These are phyloP conservation scores for Erpobdella octoculata DNA, from an alignment of 2,888 invertebrate genomes.

Conservation along the genomic window DNA sequence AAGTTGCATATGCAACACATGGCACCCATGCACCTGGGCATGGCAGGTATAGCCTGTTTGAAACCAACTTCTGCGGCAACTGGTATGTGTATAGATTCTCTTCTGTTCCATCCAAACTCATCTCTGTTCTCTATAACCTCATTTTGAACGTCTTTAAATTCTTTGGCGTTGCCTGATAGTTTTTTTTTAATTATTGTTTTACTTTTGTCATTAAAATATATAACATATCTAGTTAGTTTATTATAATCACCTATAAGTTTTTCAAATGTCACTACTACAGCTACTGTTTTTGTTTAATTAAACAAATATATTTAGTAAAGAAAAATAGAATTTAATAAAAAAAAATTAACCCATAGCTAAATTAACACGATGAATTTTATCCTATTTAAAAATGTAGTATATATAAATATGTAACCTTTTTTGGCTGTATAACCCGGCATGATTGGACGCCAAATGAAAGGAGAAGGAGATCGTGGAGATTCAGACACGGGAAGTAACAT, in stretches of 20 bases:
- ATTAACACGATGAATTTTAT: too few species aligned
- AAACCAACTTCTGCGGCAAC: constrained; percentile 19
- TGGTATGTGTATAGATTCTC: not conserved
- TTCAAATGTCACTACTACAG: too few species aligned
- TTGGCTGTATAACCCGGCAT: constrained; percentile 18
- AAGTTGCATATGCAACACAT: constrained; percentile 45
- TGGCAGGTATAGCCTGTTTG: constrained; percentile 42
- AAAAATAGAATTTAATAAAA: not conserved
- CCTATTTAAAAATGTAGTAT: too few species aligned
- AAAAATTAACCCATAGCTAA: not conserved
- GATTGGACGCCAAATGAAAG: constrained; percentile 26
- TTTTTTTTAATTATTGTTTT: too few species aligned
- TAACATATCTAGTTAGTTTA: too few species aligned
- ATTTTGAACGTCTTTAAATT: not conserved
- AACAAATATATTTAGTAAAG: too few species aligned
- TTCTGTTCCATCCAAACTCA: not conserved
- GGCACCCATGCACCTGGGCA: constrained; percentile 44
- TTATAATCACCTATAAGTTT: too few species aligned
- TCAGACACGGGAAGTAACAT: not conserved
- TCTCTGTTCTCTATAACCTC: not conserved
- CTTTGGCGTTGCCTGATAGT: not conserved
- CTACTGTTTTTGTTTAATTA: too few species aligned
- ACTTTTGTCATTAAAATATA: too few species aligned
- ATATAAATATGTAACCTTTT: too few species aligned
- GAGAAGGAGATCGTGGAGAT: not conserved